Evolutionary conservation across 2,113 vertebrate genomes (phyloP), one percentile per base, ranked within the genome.

Genomic region (Peromyscus maniculatus): DNA sequence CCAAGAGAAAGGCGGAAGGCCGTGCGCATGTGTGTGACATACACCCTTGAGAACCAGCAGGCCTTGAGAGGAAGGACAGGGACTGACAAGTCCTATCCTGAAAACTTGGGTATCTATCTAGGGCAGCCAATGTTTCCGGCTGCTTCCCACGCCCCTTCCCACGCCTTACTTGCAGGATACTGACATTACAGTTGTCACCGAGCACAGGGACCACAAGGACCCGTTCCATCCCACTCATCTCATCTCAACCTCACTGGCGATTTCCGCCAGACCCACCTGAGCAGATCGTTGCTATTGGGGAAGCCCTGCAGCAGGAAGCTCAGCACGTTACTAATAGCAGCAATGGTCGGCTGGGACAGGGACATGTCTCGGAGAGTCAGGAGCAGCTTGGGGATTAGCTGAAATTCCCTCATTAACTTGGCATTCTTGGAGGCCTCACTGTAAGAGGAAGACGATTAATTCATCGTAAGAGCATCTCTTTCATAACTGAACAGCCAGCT

Each of bases 291-390:
- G 62, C 99, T 99, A 98, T 98, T 99, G 52, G 99, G 99, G 92
- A 99, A 99, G 88, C 99, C 99, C 91, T 99, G 99, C 62, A 99
- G 99, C 96, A 99, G 98, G 97, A 99, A 99, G 97, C 99, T 99
- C 92, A 99, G 98, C 77, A 99, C 99, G 0, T 99, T 99, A 98
- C 99, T 99, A 92, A 99, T 99, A 0, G 99, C 99, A 74, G 99
- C 99, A 3, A 99, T 99, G 0, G 99, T 99, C 15, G 99, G 99
- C 96, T 99, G 99, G 79, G 99, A 99, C 95, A 99, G 98, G 22
- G 99, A 99, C 94, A 98, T 98, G 98, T 99, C 99, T 96, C 99
- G 99, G 79, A 99, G 99, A 22, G 99, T 99, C 98, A 99, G 97
- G 92, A 99, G 98, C 94, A 99, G 98, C 89, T 99, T 99, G 75